Evolutionary conservation across 2,888 invertebrate species (phyloP).

Genomic region (Brassicogethes aeneus): DNA sequence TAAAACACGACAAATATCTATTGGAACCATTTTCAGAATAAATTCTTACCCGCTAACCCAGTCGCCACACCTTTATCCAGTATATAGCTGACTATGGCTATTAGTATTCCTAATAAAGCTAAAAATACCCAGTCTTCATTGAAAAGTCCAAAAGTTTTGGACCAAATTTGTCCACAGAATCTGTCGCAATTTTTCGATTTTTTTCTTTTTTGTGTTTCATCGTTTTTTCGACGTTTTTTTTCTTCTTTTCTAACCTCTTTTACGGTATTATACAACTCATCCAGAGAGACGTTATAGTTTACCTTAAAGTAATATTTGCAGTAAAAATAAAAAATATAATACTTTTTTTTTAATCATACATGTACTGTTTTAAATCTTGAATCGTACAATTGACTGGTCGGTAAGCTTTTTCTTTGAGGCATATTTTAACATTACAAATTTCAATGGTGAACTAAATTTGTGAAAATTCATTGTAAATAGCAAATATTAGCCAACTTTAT

Average conservation of each 20-base stretch:
- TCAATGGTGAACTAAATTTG: no score
- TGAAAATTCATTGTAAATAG: no score
- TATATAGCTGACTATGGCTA: slow-evolving; percentile 84
- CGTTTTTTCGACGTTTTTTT: not conserved
- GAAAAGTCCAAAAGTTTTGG: slow-evolving; percentile 70
- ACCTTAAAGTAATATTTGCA: not conserved
- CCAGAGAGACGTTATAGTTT: not conserved
- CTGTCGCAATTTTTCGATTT: not conserved
- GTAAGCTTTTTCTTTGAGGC: slow-evolving; percentile 14
- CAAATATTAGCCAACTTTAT: no score
- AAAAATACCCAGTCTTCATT: slow-evolving; percentile 95
- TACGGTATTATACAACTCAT: not conserved
- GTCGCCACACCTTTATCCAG: slow-evolving; percentile 90
- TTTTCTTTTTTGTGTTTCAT: not conserved
- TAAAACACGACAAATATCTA: slow-evolving; percentile 34
- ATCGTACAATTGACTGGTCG: slow-evolving; percentile 25
- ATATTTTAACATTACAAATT: no score
- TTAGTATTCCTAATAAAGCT: slow-evolving; percentile 79
- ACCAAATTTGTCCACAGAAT: slow-evolving; percentile 46
- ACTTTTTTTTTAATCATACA: slow-evolving; percentile 20
- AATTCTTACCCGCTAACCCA: no score
- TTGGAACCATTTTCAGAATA: no score
- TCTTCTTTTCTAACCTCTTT: not conserved
- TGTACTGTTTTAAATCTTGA: slow-evolving; percentile 28
- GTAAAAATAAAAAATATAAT: slow-evolving; percentile 5